Percentiles rank a stretch among this genome's conserved stretches.
Conservation (phyloP, 2,888 invertebrate genomes). For the Steinernema carpocapsae region DNA sequence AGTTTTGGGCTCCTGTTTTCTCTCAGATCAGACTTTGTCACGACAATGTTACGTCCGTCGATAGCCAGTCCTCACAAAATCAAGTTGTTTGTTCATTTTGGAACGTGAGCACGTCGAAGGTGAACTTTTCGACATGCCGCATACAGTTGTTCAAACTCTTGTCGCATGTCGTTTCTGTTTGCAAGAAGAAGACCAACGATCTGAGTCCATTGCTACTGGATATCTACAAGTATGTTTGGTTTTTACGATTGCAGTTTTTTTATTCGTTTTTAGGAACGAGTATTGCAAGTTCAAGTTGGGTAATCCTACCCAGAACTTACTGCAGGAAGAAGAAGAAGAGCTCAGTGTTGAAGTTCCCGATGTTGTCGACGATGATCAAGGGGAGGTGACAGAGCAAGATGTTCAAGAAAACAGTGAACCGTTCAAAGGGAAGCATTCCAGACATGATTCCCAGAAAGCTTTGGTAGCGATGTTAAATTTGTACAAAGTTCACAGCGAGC, state of each 20-base stretch:
- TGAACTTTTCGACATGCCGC: slow-evolving; percentile 81
- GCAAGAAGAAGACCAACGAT: slow-evolving; percentile 82
- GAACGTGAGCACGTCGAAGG: slow-evolving; percentile 6
- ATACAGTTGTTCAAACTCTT: slow-evolving; percentile 83
- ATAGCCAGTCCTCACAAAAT: not conserved
- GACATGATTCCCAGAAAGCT: not conserved
- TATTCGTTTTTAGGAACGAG: slow-evolving; percentile 42
- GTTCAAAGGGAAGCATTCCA: not conserved
- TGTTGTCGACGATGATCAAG: slow-evolving; percentile 40
- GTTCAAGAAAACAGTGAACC: not conserved
- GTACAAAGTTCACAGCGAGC: slow-evolving; percentile 80
- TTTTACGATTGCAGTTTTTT: not conserved
- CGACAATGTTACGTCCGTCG: no score
- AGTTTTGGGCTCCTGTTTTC: slow-evolving; percentile 70
- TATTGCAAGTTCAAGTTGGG: slow-evolving; percentile 36
- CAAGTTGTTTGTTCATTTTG: not conserved
- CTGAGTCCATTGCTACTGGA: slow-evolving; percentile 81
- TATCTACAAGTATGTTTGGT: slow-evolving; percentile 77
- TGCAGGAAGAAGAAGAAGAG: not conserved
- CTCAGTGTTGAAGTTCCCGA: slow-evolving; percentile 33
- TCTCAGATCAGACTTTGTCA: not conserved
- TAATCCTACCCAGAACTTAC: not conserved
- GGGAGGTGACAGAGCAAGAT: slow-evolving; percentile 45
- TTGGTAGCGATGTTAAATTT: slow-evolving; percentile 75
- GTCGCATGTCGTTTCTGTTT: slow-evolving; percentile 78